Base-by-base conservation (phyloP, 2,113 vertebrate genomes). In the Sturnus vulgaris region DNA sequence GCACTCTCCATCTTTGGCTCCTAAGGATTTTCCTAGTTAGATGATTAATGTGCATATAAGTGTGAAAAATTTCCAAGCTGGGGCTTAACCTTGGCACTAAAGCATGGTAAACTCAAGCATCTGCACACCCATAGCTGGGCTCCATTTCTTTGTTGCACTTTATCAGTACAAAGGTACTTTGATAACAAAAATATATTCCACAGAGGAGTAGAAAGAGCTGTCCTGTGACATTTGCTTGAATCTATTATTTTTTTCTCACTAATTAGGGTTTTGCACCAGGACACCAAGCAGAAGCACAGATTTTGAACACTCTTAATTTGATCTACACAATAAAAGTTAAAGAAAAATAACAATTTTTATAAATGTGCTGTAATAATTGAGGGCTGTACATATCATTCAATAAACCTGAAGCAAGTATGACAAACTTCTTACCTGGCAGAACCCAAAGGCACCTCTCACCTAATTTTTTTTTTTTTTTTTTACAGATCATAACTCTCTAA, bases 1-100 rank as follows among this genome's bases (percentile, higher is more conserved):
- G 77, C 69, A 84, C 50, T 88, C 79, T 85, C 70, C 52, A 47
- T 91, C 83, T 72, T 92, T 78, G 73, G 80, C 57, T 92, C 65
- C 80, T 22, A 92, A 92, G 70, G 33, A 93, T 93, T 96, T 92
- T 92, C 77, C 72, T 82, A 79, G 80, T 52, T 60, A 61, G 57
- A 69, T 94, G 90, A 96, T 93, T 96, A 92, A 94, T 92, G 86
- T 71, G 69, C 42, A 65, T 65, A 0, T 56, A 88, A 86, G 37
- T 33, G 46, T 83, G 80, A 73, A 95, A 96, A 93, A 92, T 88
- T 92, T 79, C 61, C 79, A 84, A 82, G 31, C 53, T 61, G 70
- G 24, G 7, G 57, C 53, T 92, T 94, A 88, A 90, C 77, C 50
- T 91, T 78, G 40, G 33, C 61, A 60, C 37, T 35, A 55, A 79